These are phyloP conservation scores for Danio albolineatus DNA, from an alignment of 2,797 vertebrate species.

Conservation along the genomic window DNA sequence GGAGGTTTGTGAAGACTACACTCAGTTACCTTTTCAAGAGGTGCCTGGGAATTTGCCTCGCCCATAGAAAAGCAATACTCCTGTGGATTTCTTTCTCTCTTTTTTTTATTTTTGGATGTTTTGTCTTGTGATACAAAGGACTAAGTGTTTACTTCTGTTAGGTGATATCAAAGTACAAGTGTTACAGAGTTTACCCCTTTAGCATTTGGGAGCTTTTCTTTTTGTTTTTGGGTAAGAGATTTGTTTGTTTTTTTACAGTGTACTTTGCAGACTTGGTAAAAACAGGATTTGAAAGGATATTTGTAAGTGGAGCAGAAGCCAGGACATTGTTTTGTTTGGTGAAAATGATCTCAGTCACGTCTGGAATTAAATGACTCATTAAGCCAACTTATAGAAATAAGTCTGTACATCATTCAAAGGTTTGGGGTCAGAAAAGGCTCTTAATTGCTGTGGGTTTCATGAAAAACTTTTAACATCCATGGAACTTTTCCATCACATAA, in stretches of 20 bases:
- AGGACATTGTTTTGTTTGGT: background rate
- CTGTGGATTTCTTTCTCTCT: background rate
- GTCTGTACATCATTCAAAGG: background rate
- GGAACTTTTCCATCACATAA: too few species aligned
- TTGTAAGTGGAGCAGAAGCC: slow-evolving; percentile 9
- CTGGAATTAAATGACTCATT: slow-evolving; percentile 10
- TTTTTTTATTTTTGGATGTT: slow-evolving; percentile 2
- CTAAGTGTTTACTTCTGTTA: slow-evolving; percentile 19
- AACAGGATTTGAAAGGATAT: slow-evolving; percentile 23
- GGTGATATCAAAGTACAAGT: slow-evolving; percentile 27
- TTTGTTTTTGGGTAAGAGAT: slow-evolving; percentile 7
- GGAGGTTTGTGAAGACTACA: slow-evolving; percentile 13
- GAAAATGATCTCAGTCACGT: background rate
- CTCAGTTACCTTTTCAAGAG: slow-evolving; percentile 3
- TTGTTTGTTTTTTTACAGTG: slow-evolving; percentile 10
- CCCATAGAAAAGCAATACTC: slow-evolving; percentile 7
- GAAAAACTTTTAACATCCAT: too few species aligned
- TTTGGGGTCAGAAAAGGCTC: background rate
- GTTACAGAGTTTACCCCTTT: slow-evolving; percentile 9
- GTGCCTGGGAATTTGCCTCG: background rate
- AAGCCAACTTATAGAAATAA: background rate
- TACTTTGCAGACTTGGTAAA: slow-evolving; percentile 15
- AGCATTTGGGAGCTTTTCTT: slow-evolving; percentile 17
- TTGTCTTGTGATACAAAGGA: slow-evolving; percentile 3
- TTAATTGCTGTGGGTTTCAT: too few species aligned